Percentiles rank a stretch among this genome's conserved stretches.
Conservation (phyloP, 2,888 invertebrate genomes). For the Eustalomyia histrio region DNA sequence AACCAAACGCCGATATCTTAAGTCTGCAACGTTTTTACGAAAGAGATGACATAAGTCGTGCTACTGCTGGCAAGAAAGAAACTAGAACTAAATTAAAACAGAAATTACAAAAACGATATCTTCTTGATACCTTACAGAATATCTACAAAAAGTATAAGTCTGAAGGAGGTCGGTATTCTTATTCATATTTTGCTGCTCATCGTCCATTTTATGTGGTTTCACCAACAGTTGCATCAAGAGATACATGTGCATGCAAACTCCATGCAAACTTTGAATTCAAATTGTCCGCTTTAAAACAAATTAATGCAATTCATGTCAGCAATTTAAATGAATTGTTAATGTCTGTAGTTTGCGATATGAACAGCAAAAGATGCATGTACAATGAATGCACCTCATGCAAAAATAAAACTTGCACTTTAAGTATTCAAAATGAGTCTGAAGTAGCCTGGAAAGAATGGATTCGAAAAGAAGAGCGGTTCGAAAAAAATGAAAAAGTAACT, state of each 20-base stretch:
- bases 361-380: conserved; percentile 12
- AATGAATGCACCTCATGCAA: conserved; percentile 45
- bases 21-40: conserved; percentile 42
- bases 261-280: conserved; percentile 43
- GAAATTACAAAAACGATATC: conserved; percentile 45
- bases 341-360: conserved; percentile 49
- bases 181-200: conserved; percentile 48
- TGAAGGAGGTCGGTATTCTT: conserved; percentile 46
- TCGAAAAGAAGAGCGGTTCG: conserved; percentile 46
- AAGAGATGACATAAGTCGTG: conserved; percentile 17
- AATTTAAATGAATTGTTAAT: conserved; percentile 51
- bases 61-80: conserved; percentile 49
- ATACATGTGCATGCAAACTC: conserved; percentile 47
- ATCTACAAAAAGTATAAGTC: conserved; percentile 20
- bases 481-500: conserved; percentile 36
- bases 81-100: conserved; percentile 46
- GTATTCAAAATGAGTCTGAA: conserved; percentile 48
- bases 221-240: conserved; percentile 47
- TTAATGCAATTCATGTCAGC: conserved; percentile 46
- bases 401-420: too few relatives aligned
- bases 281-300: conserved; percentile 40
- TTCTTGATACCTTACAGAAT: conserved; percentile 47
- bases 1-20: conserved; percentile 45
- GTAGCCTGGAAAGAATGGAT: conserved; percentile 46
- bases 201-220: conserved; percentile 45